Evolutionary conservation across 2,888 invertebrate species (phyloP).

Genomic region (Rapana venosa): DNA sequence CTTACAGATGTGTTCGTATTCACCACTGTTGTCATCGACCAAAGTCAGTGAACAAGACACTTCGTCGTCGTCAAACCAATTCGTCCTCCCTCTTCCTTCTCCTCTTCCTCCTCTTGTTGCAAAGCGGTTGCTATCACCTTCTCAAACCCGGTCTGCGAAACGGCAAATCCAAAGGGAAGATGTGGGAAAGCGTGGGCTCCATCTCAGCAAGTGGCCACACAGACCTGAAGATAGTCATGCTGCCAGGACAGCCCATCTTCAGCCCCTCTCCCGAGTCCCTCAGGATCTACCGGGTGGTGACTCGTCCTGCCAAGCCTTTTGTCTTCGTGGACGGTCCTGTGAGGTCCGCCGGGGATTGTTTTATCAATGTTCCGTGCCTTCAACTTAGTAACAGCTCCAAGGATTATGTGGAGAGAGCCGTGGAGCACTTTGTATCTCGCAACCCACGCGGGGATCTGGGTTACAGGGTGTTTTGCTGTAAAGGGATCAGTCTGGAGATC

Average conservation of each 20-base stretch:
- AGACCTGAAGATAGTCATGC: conserved; percentile 89
- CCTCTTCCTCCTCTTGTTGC: background rate
- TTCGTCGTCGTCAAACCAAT: background rate
- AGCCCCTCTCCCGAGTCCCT: conserved; percentile 83
- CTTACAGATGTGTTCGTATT: conserved; percentile 39
- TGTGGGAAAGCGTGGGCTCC: conserved; percentile 68
- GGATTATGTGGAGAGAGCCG: conserved; percentile 62
- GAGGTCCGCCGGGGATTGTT: conserved; percentile 68
- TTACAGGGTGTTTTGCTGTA: conserved; percentile 84
- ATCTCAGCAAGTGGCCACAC: conserved; percentile 54
- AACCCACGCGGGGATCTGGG: conserved; percentile 50
- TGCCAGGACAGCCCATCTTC: conserved; percentile 90
- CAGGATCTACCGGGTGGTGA: conserved; percentile 87
- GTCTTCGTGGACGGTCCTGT: conserved; percentile 90
- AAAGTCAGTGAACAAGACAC: background rate
- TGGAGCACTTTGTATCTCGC: conserved; percentile 69
- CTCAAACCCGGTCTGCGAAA: conserved; percentile 55
- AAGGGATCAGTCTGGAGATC: conserved; percentile 91
- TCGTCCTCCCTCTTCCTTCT: background rate
- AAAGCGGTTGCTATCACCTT: conserved; percentile 57
- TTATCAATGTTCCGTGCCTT: conserved; percentile 77
- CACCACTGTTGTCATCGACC: conserved; percentile 31
- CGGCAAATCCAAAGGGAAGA: conserved; percentile 35
- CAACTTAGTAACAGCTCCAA: conserved; percentile 50
- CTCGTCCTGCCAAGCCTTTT: conserved; percentile 93